phyloP scores from a whole-genome alignment of 1,140 invertebrate genomes.

The Schmidtea mediterranea region DNA sequence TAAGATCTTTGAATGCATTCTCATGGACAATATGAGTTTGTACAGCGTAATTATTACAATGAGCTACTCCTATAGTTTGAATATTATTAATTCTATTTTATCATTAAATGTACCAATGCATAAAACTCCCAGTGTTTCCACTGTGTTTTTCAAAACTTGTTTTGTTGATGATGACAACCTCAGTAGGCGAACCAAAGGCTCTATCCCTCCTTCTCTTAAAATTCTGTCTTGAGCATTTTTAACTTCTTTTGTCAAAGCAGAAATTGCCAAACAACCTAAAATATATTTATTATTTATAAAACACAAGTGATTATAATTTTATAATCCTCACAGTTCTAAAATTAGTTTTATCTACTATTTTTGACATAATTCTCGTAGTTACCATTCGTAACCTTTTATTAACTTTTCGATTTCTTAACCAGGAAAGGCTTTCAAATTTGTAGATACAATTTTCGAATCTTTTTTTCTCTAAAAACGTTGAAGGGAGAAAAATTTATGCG shows the following conservation, averaged over 20 bases:
- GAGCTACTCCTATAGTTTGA: conserved; percentile 16
- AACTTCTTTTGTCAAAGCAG: conserved; percentile 21
- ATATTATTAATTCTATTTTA: background rate
- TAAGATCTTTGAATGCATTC: conserved; percentile 17
- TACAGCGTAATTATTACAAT: conserved; percentile 19
- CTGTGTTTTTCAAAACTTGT: conserved; percentile 19
- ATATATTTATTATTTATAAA: no score
- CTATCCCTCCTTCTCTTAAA: conserved; percentile 18
- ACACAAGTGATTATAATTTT: background rate
- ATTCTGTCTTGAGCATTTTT: conserved; percentile 23
- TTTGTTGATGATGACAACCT: conserved; percentile 16
- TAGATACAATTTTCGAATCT: no score
- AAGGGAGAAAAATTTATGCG: no score
- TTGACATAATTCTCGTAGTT: no score
- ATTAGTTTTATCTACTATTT: no score
- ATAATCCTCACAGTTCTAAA: no score
- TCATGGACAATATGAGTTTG: conserved; percentile 21
- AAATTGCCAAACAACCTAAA: conserved; percentile 21
- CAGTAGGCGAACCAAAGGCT: conserved; percentile 19
- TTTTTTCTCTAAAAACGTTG: no score
- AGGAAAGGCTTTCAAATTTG: no score
- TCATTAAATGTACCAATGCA: conserved; percentile 21
- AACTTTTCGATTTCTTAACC: no score
- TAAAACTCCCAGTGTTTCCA: conserved; percentile 22
- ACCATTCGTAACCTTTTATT: no score